These are phyloP conservation scores for Nannoperca australis DNA, from an alignment of 2,797 vertebrate genomes.

Conservation along the genomic window DNA sequence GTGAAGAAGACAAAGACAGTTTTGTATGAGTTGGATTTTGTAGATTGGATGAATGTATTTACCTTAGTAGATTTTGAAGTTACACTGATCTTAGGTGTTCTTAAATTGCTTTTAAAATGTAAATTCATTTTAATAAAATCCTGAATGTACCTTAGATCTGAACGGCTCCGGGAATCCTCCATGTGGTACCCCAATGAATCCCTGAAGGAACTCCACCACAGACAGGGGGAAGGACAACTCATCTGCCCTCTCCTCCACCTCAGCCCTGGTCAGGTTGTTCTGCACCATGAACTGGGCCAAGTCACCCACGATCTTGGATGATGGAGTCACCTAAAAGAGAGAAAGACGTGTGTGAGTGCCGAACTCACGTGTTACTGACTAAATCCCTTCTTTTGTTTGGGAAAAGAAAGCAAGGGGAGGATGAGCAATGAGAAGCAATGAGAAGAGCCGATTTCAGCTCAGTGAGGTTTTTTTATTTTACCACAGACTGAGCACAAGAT, in stretches of 20 bases:
- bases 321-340: constrained; percentile 90
- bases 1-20: neutral
- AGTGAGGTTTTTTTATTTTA: constrained; percentile 22
- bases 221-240: constrained; percentile 95
- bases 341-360: constrained; percentile 11
- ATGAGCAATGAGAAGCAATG: too few species aligned
- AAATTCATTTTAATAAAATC: neutral
- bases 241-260: constrained; percentile 91
- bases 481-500: constrained; percentile 21
- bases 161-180: constrained; percentile 96
- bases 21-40: neutral
- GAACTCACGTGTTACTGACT: neutral
- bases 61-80: neutral
- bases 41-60: neutral
- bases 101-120: neutral
- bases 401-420: neutral
- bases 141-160: constrained; percentile 88
- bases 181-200: constrained; percentile 91
- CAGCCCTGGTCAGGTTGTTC: constrained; percentile 88
- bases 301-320: constrained; percentile 97
- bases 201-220: constrained; percentile 96
- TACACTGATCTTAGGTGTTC: neutral
- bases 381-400: neutral
- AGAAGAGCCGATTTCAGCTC: neutral
- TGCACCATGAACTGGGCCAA: constrained; percentile 99